A percentile compares a stretch with the other conserved stretches of the same genome.
phyloP scores from a whole-genome alignment of 2,797 vertebrate species.

The Aplochiton taeniatus region DNA sequence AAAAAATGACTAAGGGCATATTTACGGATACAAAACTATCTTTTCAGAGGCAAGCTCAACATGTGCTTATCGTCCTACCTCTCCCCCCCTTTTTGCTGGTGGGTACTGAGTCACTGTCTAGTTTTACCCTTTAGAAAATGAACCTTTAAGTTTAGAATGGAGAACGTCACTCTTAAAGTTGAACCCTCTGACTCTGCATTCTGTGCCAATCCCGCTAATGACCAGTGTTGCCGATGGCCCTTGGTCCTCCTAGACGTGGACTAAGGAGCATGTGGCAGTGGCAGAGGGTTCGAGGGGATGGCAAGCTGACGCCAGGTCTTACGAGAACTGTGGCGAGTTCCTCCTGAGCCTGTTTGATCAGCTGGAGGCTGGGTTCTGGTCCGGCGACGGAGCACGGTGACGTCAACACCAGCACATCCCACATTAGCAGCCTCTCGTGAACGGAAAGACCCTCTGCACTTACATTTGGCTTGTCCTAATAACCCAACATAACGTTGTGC shows the following conservation, averaged over 20 bases:
- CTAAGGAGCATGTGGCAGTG: slow-evolving; percentile 52
- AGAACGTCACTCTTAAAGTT: too few relatives aligned
- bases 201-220: too few relatives aligned
- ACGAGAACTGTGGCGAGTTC: slow-evolving; percentile 45
- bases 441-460: slow-evolving; percentile 23
- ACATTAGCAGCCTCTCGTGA: slow-evolving; percentile 42
- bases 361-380: slow-evolving; percentile 57
- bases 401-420: slow-evolving; percentile 49
- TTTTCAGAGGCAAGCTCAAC: slow-evolving; percentile 25
- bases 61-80: slow-evolving; percentile 2
- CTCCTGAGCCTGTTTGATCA: slow-evolving; percentile 66
- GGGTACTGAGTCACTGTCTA: too few relatives aligned
- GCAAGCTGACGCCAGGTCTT: slow-evolving; percentile 50
- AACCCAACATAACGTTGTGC: too few relatives aligned
- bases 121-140: too few relatives aligned
- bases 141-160: too few relatives aligned
- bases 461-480: too few relatives aligned
- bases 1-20: slow-evolving; percentile 28
- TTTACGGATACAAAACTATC: slow-evolving; percentile 26
- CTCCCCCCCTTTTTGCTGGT: too few relatives aligned
- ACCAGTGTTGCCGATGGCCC: too few relatives aligned
- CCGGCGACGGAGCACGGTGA: slow-evolving; percentile 41
- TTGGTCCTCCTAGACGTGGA: too few relatives aligned
- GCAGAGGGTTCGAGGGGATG: slow-evolving; percentile 43
- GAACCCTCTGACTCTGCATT: too few relatives aligned